Base-by-base conservation (phyloP, 2,113 vertebrate genomes). In the Mormoops blainvillei region DNA sequence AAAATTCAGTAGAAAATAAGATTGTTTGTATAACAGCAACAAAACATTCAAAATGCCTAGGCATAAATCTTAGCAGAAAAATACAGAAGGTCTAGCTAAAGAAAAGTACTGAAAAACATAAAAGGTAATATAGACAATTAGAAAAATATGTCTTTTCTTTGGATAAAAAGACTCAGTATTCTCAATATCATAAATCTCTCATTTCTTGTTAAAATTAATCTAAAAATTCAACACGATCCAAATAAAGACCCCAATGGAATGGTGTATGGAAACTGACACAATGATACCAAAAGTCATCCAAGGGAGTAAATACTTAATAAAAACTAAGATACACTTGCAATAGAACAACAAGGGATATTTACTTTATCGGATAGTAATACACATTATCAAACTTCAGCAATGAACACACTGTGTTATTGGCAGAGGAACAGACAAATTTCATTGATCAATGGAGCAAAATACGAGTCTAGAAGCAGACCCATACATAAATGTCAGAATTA, bases 401-500 rank as follows among this genome's bases (percentile, higher is more conserved):
- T 50, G 71, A 94, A 56, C 19, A 96, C 77, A 94, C 14, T 63
- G 52, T 70, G 19, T 82, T 96, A 94, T 45, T 73, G 31, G 76
- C 56, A 96, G 43, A 96, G 71, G 22, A 31, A 68, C 7, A 94
- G 70, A 96, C 92, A 95, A 70, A 94, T 87, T 94, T 54, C 38
- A 28, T 48, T 61, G 38, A 93, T 89, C 63, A 54, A 91, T 92
- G 94, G 33, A 87, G 91, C 91, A 93, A 89, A 87, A 71, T 52
- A 67, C n/a, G 65, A 87, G 81, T 68, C 92, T 81, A 45, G 52
- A 89, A 71, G 43, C 15, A 89, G 74, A 97, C 58, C 36, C 97
- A 61, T 9, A 12, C 87, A 58, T 91, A 89, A 95, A 93, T 95
- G 87, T 13, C 84, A 24, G 71, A 76, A 88, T 97, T 96, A 93